A percentile compares a stretch with the other conserved stretches of the same genome.
phyloP scores from a whole-genome alignment of 64 coral and sea anemone species.

The Montipora cactus region DNA sequence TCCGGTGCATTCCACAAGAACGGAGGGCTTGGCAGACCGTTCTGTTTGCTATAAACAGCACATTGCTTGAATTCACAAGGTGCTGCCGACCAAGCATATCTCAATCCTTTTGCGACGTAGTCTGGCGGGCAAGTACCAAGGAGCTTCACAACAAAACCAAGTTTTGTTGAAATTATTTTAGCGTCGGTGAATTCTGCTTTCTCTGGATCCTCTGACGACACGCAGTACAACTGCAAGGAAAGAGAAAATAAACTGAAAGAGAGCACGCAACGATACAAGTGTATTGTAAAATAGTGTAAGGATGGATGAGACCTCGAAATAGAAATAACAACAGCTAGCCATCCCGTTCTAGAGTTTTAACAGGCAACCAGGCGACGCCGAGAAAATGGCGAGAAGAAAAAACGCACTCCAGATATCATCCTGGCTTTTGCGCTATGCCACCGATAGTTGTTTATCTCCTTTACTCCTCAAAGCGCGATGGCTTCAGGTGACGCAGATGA shows the following conservation, averaged over 20 bases:
- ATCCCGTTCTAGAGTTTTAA: background rate
- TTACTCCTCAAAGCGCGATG: background rate
- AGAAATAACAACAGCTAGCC: background rate
- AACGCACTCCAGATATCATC: too few species aligned
- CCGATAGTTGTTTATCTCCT: too few species aligned
- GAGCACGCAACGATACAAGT: too few species aligned
- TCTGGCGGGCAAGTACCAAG: constrained; percentile 32
- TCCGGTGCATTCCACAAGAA: constrained; percentile 81
- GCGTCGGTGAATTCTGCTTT: constrained; percentile 52
- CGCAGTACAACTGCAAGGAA: constrained; percentile 7
- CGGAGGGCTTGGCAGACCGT: constrained; percentile 76
- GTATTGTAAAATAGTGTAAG: too few species aligned
- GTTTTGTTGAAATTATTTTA: constrained; percentile 44
- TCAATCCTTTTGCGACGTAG: constrained; percentile 47
- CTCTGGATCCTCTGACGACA: background rate
- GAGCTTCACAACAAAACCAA: constrained; percentile 41
- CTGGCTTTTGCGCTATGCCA: too few species aligned
- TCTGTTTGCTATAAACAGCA: constrained; percentile 91
- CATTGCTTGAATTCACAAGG: constrained; percentile 93
- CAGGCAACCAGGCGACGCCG: background rate
- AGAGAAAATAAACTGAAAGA: background rate
- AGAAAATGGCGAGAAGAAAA: too few species aligned
- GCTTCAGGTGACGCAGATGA: background rate
- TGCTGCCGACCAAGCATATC: constrained; percentile 85
- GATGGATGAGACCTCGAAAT: background rate